These are phyloP conservation scores for Tolmerus cingulatus DNA, from an alignment of 2,888 invertebrate species.

Conservation along the genomic window DNA sequence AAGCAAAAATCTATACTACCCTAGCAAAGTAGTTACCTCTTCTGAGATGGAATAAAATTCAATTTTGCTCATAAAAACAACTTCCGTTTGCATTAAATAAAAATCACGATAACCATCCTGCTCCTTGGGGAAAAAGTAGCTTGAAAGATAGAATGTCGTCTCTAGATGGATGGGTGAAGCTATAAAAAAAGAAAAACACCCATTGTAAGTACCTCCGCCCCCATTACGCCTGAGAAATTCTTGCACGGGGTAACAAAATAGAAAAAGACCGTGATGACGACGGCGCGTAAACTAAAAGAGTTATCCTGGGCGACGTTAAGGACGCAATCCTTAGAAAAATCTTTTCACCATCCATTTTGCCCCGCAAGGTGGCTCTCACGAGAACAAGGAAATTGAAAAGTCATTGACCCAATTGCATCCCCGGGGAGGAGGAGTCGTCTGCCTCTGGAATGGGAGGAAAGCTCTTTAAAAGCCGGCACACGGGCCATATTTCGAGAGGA, in stretches of 20 bases:
- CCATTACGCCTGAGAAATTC: background rate
- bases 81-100: background rate
- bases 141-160: background rate
- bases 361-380: background rate
- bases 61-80: background rate
- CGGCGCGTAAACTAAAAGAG: background rate
- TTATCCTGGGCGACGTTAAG: background rate
- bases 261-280: background rate
- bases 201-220: background rate
- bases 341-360: background rate
- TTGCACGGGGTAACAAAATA: background rate
- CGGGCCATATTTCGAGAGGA: background rate
- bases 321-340: background rate
- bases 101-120: background rate
- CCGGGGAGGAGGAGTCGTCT: background rate
- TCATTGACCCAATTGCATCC: constrained; percentile 32
- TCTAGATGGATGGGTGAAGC: background rate
- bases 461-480: background rate
- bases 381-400: constrained; percentile 27
- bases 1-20: background rate
- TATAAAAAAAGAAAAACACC: background rate
- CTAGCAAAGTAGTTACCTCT: background rate
- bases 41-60: background rate
- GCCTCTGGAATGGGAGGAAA: background rate
- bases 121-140: background rate